These are phyloP conservation scores for Folsomia manolachei DNA, from an alignment of 2,888 invertebrate species.

Conservation along the genomic window DNA sequence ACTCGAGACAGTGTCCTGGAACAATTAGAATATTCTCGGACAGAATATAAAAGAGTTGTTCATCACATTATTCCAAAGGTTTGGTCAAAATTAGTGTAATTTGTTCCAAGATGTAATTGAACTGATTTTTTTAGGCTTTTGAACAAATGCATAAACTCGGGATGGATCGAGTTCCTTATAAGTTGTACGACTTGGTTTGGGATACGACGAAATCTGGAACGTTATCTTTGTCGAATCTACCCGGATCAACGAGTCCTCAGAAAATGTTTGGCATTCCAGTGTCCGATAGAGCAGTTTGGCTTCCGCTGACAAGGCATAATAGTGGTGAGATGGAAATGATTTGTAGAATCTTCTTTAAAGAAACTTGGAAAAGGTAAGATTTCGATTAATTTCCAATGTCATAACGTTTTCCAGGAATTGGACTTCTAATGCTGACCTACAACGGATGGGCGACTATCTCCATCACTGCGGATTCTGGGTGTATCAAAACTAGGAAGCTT, in stretches of 20 bases:
- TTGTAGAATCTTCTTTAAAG: background rate
- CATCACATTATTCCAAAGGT: background rate
- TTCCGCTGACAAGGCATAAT: constrained; percentile 9
- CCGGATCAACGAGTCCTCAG: background rate
- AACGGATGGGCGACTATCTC: constrained; percentile 10
- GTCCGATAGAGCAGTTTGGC: background rate
- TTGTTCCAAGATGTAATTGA: too few relatives aligned
- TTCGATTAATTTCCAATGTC: background rate
- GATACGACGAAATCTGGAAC: constrained; percentile 3
- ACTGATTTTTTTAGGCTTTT: too few relatives aligned
- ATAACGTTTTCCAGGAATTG: constrained; percentile 10
- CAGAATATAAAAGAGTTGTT: background rate
- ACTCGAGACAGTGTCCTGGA: background rate
- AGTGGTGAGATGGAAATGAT: background rate
- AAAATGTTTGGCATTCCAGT: constrained; percentile 3
- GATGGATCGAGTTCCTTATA: background rate
- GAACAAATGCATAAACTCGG: background rate
- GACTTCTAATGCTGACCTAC: constrained; percentile 9
- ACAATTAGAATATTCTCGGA: background rate
- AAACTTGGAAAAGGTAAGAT: background rate
- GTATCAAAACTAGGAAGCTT: background rate
- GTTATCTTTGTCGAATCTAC: constrained; percentile 11
- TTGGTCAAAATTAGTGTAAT: too few relatives aligned
- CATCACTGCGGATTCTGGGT: constrained; percentile 13
- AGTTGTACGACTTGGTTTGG: background rate